These are phyloP conservation scores for Burhinus bistriatus DNA, from an alignment of 2,113 vertebrate species.

Conservation along the genomic window DNA sequence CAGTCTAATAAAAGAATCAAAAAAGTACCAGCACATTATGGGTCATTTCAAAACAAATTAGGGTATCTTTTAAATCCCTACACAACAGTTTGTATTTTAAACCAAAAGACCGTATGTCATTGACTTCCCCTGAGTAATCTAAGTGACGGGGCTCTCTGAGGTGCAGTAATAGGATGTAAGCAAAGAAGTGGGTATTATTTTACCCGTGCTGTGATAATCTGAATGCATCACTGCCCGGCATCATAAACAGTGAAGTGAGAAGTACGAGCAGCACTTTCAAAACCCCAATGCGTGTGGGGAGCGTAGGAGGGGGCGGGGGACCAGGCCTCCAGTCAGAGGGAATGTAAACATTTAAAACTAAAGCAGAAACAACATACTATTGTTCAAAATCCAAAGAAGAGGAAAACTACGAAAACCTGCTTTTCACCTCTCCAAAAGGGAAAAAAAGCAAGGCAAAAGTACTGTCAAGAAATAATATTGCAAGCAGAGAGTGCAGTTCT, in stretches of 20 bases:
- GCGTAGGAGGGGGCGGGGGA: neutral
- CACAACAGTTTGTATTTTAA: constrained; percentile 18
- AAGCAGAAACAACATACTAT: neutral
- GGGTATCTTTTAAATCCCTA: constrained; percentile 10
- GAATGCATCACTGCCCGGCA: constrained; percentile 56
- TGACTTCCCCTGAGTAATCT: constrained; percentile 49
- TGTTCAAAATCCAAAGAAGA: neutral
- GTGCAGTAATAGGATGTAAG: constrained; percentile 56
- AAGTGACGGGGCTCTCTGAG: constrained; percentile 26
- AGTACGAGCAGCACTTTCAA: constrained; percentile 13
- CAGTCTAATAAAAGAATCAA: neutral
- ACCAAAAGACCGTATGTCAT: neutral
- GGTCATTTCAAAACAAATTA: constrained; percentile 37
- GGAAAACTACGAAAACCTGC: neutral
- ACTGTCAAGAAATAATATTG: neutral
- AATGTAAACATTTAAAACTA: neutral
- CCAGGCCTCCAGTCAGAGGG: neutral
- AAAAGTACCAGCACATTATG: neutral
- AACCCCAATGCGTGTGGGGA: neutral
- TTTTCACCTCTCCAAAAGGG: neutral
- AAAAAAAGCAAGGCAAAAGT: neutral
- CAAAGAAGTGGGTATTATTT: constrained; percentile 60
- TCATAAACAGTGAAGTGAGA: constrained; percentile 32
- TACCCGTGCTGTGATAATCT: constrained; percentile 50
- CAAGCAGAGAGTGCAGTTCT: neutral